Conservation (phyloP, 2,888 invertebrate genomes). For the Linhomoeus sp. region DNA sequence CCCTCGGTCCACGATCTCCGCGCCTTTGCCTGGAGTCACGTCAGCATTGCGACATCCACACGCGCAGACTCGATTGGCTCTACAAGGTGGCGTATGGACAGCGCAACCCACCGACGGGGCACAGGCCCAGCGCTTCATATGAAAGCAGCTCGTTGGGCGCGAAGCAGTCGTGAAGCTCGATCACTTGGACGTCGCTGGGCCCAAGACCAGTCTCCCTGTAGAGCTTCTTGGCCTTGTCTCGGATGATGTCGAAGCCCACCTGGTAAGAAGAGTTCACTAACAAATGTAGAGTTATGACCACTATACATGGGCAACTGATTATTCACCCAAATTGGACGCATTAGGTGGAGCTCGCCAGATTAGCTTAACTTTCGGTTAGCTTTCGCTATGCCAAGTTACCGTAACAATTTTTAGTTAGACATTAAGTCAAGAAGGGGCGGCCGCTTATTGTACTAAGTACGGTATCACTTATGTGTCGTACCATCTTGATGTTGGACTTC, state of each 20-base stretch:
- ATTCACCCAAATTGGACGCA: too few species aligned
- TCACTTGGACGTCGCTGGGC: constrained; percentile 40
- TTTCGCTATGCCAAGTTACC: too few species aligned
- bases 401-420: too few species aligned
- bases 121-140: constrained; percentile 84
- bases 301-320: too few species aligned
- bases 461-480: too few species aligned
- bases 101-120: constrained; percentile 33
- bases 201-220: constrained; percentile 46
- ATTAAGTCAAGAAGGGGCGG: too few species aligned
- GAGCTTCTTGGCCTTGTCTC: constrained; percentile 41
- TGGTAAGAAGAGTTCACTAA: too few species aligned
- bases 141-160: constrained; percentile 89
- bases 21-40: constrained; percentile 55
- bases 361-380: too few species aligned
- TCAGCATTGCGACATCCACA: not conserved
- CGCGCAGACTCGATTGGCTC: not conserved
- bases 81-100: too few species aligned
- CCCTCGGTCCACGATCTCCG: constrained; percentile 69
- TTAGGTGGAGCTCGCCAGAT: too few species aligned
- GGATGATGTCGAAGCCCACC: constrained; percentile 24
- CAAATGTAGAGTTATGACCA: too few species aligned
- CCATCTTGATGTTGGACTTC: constrained; percentile 51
- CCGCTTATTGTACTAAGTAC: too few species aligned
- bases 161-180: constrained; percentile 95